Evolutionary conservation across 2,888 invertebrate genomes (phyloP).

Genomic region (Slavum lentiscoides): DNA sequence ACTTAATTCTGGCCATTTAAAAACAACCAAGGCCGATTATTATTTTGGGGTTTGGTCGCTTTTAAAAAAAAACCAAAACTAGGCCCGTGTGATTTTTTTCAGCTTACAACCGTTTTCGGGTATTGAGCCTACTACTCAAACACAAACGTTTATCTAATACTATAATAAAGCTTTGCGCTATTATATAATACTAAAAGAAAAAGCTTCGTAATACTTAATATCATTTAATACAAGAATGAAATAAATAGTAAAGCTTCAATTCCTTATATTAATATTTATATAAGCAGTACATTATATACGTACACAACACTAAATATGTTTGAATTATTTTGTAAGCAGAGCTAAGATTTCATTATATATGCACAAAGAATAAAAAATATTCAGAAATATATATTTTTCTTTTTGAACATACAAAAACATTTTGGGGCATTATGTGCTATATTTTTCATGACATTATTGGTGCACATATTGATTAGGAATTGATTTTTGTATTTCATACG

Average conservation of each 20-base stretch:
- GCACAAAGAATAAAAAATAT: background rate
- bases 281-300: background rate
- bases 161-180: background rate
- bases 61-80: too few species aligned
- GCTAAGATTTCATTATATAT: constrained; percentile 16
- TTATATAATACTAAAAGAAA: background rate
- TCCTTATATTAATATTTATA: constrained; percentile 7
- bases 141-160: background rate
- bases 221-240: background rate
- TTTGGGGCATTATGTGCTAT: background rate
- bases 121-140: too few species aligned
- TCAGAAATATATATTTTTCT: background rate
- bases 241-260: background rate
- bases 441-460: background rate
- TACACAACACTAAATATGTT: background rate
- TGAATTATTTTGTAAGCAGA: constrained; percentile 8
- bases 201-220: background rate
- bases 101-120: too few species aligned
- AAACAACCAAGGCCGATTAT: too few species aligned
- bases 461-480: too few species aligned
- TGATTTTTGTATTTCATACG: too few species aligned
- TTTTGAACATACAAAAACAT: background rate
- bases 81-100: too few species aligned
- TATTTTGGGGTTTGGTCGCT: too few species aligned
- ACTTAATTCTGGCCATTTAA: too few species aligned